Percentiles rank a stretch among this genome's conserved stretches.
phyloP scores from a whole-genome alignment of 2,113 vertebrate species.

The Pangasianodon gigas region DNA sequence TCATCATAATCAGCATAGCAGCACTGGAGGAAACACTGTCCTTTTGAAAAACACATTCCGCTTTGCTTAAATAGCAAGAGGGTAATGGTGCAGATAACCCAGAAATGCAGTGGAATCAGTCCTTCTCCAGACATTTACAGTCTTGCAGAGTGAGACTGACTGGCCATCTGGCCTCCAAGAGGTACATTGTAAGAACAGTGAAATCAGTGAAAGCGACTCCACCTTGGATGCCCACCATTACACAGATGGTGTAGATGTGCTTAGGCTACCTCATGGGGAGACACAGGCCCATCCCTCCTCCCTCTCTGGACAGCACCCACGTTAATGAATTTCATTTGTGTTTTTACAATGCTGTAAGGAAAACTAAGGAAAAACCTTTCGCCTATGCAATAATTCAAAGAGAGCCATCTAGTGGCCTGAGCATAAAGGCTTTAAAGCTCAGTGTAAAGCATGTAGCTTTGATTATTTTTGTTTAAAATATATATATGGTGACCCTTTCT shows the following conservation, averaged over 20 bases:
- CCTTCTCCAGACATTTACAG: slow-evolving; percentile 64
- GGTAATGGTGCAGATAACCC: slow-evolving; percentile 34
- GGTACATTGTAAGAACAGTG: slow-evolving; percentile 69
- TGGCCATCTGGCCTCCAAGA: slow-evolving; percentile 74
- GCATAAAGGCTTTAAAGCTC: slow-evolving; percentile 45
- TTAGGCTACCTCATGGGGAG: slow-evolving; percentile 67
- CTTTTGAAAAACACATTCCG: slow-evolving; percentile 31
- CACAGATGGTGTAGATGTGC: slow-evolving; percentile 72
- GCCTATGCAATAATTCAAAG: slow-evolving; percentile 48
- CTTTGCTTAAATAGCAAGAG: slow-evolving; percentile 43
- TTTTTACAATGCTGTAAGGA: slow-evolving; percentile 48
- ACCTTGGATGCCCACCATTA: slow-evolving; percentile 77
- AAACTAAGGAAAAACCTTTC: slow-evolving; percentile 3
- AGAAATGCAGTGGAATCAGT: slow-evolving; percentile 57
- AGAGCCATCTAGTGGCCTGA: slow-evolving; percentile 71
- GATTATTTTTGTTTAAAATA: background rate
- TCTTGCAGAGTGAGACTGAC: slow-evolving; percentile 65
- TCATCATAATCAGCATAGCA: background rate
- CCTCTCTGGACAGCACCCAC: slow-evolving; percentile 41
- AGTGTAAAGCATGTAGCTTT: slow-evolving; percentile 8
- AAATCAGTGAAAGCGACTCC: slow-evolving; percentile 73
- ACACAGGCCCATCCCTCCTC: slow-evolving; percentile 49
- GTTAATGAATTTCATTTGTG: slow-evolving; percentile 56
- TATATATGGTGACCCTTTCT: background rate
- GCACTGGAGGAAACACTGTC: background rate